These are phyloP conservation scores for Smittia sp. DNA, from an alignment of 2,888 invertebrate genomes.

Conservation along the genomic window DNA sequence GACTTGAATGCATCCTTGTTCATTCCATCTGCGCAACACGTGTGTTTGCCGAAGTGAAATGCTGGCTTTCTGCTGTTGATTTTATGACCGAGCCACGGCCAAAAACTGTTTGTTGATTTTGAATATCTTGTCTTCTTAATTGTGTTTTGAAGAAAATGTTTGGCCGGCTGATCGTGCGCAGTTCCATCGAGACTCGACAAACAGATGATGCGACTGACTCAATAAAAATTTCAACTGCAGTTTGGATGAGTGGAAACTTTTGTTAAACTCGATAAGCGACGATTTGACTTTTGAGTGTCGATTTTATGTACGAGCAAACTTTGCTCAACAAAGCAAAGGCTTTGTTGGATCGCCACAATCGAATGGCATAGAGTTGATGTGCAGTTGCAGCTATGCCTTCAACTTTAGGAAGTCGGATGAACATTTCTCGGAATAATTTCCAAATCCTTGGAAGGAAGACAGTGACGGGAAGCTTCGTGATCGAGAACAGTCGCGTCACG, in stretches of 20 bases:
- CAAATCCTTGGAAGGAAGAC: not conserved
- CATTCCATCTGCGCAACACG: slow-evolving; percentile 40
- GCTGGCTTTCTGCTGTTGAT: not conserved
- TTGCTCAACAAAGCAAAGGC: not conserved
- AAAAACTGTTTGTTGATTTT: slow-evolving; percentile 17
- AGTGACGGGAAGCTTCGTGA: not conserved
- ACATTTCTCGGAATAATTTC: not conserved
- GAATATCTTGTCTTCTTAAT: not conserved
- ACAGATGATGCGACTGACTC: not conserved
- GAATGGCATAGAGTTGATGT: not conserved
- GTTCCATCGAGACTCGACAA: not conserved
- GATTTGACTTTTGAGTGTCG: not conserved
- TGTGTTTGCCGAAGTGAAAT: slow-evolving; percentile 17
- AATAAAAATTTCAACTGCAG: not conserved
- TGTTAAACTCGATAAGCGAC: not conserved
- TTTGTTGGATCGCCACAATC: not conserved
- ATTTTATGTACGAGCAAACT: no score
- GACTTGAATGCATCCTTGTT: not conserved
- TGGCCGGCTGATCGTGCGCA: no score
- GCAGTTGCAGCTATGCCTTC: not conserved
- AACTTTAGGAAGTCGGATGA: no score
- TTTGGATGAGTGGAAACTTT: not conserved
- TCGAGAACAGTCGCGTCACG: not conserved
- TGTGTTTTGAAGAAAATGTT: not conserved
- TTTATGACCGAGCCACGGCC: slow-evolving; percentile 24